Evolutionary conservation across 2,888 invertebrate genomes (phyloP), one percentile per base, ranked within the genome.

Genomic region (Scotopteryx bipunctaria): DNA sequence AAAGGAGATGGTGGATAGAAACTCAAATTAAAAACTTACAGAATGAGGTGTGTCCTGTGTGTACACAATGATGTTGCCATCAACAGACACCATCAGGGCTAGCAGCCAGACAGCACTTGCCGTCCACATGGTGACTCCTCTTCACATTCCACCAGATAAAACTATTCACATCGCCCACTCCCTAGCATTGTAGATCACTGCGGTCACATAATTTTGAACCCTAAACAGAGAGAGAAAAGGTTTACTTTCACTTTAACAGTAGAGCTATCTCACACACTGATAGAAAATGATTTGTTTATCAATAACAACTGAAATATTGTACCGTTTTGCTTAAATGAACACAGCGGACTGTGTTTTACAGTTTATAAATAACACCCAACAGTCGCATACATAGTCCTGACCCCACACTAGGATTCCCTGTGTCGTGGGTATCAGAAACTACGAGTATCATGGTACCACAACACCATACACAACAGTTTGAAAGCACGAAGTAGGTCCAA

Each of bases 41-140:
- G 47, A 36, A 47, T 84, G 81, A 15, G 86, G 85, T 11, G 63
- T 61, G 2, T 67, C 67, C 54, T 74, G 67, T 1, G 76, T 76
- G 64, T 76, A 84, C 6, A 86, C 79, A 6, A 82, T 66, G 55
- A 89, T 68, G 58, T 73, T 71, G 32, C 73, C 83, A 16, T 61
- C 53, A 6, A 68, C 81, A 5, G 66, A 48, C 5, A 71, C 63
- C 49, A 84, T 57, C 56, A 83, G 64, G 51, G 72, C 75, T 49
- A 80, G 54, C 37, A 83, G 71, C 61, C 72, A 70, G n/a, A 73
- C 51, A 40, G 73, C 58, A 25, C 71, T 57, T 46, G 71, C 35
- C 17, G 51, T 54, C 65, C 69, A 67, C 87, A 86, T 85, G 59
- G 35, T 73, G 63, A 54, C 11, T 16, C 9, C 43, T 38, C 32